Evolutionary conservation across 2,888 invertebrate species (phyloP), one percentile per base, ranked within the genome.

Genomic region (Leucania comma): DNA sequence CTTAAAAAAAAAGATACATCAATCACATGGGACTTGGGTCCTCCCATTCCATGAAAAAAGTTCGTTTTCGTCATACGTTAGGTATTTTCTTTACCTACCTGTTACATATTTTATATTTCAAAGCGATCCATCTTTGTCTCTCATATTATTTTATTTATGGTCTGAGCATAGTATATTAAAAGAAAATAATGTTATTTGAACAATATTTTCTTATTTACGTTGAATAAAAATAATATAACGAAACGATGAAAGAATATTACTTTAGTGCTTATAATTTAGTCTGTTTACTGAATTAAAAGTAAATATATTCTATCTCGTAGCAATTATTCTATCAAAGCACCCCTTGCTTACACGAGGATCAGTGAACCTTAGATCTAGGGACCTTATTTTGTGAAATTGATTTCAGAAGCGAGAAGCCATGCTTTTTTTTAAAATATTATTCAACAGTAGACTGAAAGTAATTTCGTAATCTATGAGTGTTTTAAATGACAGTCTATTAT

Each of bases 121-220:
- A 64, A 71, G 80, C 66, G 62, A 86, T 87, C 80, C 73, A 50
- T 87, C 87, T 80, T 54, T 80, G 85, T 84, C 88, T 68, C 35
- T 24, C 42, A 59, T 54, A 46, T 48, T 17, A 51, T 38, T 68
- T 57, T 57, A 75, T 72, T 68, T 65, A 51, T 26, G 57, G 6
- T 24, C n/a, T 29, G 24, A 14, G 26, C n/a, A 32, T 17, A 12
- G 2, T 32, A 6, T 35, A 64, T 53, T 60, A 35, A 58, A 53
- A 75, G 50, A 32, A 59, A 5, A 24, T 59, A 10, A 32, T 60
- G n/a, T 20, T 48, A 20, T 53, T 46, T 26, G 9, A 24, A 24
- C 59, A 54, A 48, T 29, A 61, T n/a, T 35, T 48, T 50, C 1
- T 59, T 48, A 58, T 54, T 74, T 74, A 2, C 10, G 2, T 9